These are phyloP conservation scores for Austrofundulus limnaeus DNA, from an alignment of 2,113 vertebrate species.

Conservation along the genomic window DNA sequence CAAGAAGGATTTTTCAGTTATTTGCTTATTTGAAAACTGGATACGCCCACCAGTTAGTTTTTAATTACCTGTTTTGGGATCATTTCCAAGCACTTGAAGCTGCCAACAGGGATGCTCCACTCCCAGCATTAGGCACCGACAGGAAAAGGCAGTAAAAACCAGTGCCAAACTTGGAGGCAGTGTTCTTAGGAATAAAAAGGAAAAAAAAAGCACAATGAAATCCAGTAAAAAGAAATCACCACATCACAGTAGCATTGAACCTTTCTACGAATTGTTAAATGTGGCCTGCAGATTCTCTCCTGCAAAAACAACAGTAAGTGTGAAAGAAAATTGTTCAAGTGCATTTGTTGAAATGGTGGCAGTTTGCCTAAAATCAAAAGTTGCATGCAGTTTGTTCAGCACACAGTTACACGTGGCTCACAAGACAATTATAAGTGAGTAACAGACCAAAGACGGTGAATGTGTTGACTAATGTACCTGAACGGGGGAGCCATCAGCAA, in stretches of 20 bases:
- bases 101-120: neutral
- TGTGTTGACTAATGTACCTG: neutral
- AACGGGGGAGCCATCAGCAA: neutral
- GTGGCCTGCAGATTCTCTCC: constrained; percentile 13
- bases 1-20: neutral
- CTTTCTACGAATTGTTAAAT: constrained; percentile 34
- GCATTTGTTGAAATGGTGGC: constrained; percentile 4
- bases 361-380: constrained; percentile 10
- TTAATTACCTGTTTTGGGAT: neutral
- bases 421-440: neutral
- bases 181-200: constrained; percentile 41
- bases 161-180: constrained; percentile 16
- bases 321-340: constrained; percentile 8
- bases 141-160: constrained; percentile 26
- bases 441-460: neutral
- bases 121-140: neutral
- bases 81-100: neutral
- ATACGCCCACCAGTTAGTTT: neutral
- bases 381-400: constrained; percentile 1
- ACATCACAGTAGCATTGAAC: constrained; percentile 16
- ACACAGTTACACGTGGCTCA: neutral
- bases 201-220: constrained; percentile 2
- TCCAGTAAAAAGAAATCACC: constrained; percentile 16
- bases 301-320: constrained; percentile 10
- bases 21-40: neutral